Conservation (phyloP, 2,888 invertebrate genomes). For the Dynastes maya region DNA sequence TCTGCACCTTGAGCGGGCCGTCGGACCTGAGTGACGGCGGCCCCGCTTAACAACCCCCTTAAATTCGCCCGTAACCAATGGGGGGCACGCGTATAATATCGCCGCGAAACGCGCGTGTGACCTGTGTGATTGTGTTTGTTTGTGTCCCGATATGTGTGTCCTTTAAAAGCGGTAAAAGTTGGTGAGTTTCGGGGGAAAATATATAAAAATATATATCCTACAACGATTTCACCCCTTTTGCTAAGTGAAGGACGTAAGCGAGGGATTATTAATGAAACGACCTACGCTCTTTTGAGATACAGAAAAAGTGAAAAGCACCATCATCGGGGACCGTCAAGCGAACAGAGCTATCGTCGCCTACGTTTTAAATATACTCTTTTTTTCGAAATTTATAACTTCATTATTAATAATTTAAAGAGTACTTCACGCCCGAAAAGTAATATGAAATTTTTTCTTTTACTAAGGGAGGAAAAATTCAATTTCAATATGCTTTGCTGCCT, state of each 20-base stretch:
- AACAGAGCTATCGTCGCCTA: background rate
- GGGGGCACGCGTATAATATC: constrained; percentile 25
- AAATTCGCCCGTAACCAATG: constrained; percentile 46
- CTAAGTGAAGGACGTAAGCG: constrained; percentile 13
- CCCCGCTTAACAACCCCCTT: constrained; percentile 50
- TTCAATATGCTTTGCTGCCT: constrained; percentile 21
- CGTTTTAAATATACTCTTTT: constrained; percentile 25
- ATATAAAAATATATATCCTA: constrained; percentile 1
- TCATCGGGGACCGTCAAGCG: constrained; percentile 5
- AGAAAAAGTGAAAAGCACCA: constrained; percentile 39
- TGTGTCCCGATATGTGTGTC: constrained; percentile 20
- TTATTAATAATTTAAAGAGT: constrained; percentile 38
- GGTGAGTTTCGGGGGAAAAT: constrained; percentile 14
- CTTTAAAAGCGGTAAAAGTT: constrained; percentile 8
- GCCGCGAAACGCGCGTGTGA: constrained; percentile 45
- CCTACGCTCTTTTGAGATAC: constrained; percentile 5
- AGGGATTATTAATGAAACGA: constrained; percentile 2
- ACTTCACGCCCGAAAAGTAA: constrained; percentile 18
- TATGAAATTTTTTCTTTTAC: constrained; percentile 16
- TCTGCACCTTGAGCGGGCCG: constrained; percentile 64
- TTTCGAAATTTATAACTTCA: constrained; percentile 32
- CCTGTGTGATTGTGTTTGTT: constrained; percentile 37
- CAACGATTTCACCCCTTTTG: constrained; percentile 12
- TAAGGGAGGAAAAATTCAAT: constrained; percentile 32
- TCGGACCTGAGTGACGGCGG: constrained; percentile 61